Conservation (phyloP, 2,888 invertebrate species). For the Hirtodrosophila trivittata region DNA sequence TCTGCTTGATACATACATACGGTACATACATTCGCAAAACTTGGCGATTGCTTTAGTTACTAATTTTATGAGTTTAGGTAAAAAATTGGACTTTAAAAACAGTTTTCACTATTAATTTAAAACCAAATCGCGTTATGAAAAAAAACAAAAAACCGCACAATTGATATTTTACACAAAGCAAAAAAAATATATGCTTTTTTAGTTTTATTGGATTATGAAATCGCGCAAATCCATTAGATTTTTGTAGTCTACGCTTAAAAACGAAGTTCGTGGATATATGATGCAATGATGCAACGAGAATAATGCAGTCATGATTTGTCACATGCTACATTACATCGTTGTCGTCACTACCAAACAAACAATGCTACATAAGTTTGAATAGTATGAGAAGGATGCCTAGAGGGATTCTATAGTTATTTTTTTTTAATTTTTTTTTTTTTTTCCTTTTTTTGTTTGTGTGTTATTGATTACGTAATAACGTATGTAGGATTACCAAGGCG, state of each 20-base stretch:
- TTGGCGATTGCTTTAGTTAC: too few relatives aligned
- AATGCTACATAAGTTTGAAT: slow-evolving; percentile 33
- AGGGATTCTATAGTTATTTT: slow-evolving; percentile 29
- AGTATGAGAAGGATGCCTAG: slow-evolving; percentile 41
- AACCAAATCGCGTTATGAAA: too few relatives aligned
- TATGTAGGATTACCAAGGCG: slow-evolving; percentile 44
- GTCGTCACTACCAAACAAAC: slow-evolving; percentile 54
- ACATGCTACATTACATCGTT: slow-evolving; percentile 11
- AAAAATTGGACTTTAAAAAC: too few relatives aligned
- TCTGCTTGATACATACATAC: too few relatives aligned
- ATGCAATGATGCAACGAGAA: slow-evolving; percentile 39
- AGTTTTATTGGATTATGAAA: slow-evolving; percentile 46
- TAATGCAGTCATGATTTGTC: slow-evolving; percentile 12
- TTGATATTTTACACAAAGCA: slow-evolving; percentile 19
- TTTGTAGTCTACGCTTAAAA: slow-evolving; percentile 28
- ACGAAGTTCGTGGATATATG: slow-evolving; percentile 42
- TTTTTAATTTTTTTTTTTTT: slow-evolving; percentile 17
- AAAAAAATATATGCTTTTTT: slow-evolving; percentile 8
- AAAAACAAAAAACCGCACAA: too few relatives aligned
- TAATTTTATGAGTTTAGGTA: too few relatives aligned
- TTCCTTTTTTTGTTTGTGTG: slow-evolving; percentile 23
- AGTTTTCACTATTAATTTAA: slow-evolving; percentile 3
- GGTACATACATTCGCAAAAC: too few relatives aligned
- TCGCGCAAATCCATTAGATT: slow-evolving; percentile 41
- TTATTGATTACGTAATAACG: background rate